These are phyloP conservation scores for Mobula birostris DNA, from an alignment of 2,113 vertebrate genomes.

Conservation along the genomic window DNA sequence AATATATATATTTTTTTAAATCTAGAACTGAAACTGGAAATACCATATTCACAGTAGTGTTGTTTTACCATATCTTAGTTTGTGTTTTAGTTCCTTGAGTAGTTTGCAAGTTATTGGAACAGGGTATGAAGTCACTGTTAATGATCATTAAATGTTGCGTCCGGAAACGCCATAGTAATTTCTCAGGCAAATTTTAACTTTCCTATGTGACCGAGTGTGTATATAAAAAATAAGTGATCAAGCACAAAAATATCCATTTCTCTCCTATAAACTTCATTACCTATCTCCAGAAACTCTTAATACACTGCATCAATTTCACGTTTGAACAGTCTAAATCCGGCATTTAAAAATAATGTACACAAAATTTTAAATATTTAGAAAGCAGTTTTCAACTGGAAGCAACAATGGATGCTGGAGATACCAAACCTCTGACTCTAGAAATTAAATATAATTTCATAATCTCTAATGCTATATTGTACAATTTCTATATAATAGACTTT, in stretches of 20 bases:
- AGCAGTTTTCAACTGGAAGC: not conserved
- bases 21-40: not conserved
- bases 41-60: not conserved
- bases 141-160: not conserved
- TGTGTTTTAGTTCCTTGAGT: not conserved
- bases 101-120: not conserved
- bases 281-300: not conserved
- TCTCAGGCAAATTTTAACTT: not conserved
- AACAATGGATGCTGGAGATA: not conserved
- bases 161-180: not conserved
- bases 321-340: not conserved
- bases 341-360: not conserved
- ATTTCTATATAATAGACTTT: not conserved
- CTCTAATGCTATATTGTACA: not conserved
- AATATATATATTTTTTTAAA: not conserved
- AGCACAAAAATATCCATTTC: not conserved
- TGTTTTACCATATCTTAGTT: not conserved
- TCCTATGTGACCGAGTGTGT: not conserved
- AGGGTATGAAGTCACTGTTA: not conserved
- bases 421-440: not conserved
- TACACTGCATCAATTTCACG: not conserved
- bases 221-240: not conserved
- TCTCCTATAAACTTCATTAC: not conserved
- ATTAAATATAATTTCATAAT: not conserved
- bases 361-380: not conserved